Percentiles rank a stretch among this genome's conserved stretches.
Conservation (phyloP, 2,888 invertebrate species). For the Fragum sueziense region DNA sequence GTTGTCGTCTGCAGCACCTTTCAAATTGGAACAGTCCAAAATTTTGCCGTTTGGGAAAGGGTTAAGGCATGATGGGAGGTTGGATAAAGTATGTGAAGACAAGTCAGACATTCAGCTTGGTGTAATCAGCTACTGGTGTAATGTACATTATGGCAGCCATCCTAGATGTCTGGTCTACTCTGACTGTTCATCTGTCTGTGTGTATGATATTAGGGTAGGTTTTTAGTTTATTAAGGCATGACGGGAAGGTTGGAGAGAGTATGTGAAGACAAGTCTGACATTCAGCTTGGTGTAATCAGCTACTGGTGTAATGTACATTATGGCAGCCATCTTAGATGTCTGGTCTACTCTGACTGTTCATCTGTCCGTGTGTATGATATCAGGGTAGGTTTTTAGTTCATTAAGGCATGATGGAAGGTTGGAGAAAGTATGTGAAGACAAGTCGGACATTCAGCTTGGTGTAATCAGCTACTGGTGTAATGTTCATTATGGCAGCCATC, state of each 20-base stretch:
- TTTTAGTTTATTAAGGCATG: no score
- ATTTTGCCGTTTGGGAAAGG: no score
- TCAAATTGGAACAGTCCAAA: no score
- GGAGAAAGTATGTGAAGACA: not conserved
- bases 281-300: not conserved
- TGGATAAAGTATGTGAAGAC: no score
- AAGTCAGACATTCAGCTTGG: no score
- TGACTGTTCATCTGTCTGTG: slow-evolving; percentile 63
- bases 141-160: slow-evolving; percentile 69
- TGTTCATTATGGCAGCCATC: no score
- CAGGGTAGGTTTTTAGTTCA: slow-evolving; percentile 69
- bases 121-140: no score
- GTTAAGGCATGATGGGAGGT: no score
- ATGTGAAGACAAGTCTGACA: not conserved
- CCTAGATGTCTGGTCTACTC: slow-evolving; percentile 68
- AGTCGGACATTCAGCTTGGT: not conserved
- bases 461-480: slow-evolving; percentile 59
- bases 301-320: slow-evolving; percentile 67
- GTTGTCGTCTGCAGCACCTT: no score
- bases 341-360: slow-evolving; percentile 65
- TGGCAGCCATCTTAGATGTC: slow-evolving; percentile 70
- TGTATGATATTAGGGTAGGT: no score
- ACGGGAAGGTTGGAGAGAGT: not conserved
- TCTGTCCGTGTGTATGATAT: slow-evolving; percentile 68
- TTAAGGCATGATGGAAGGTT: no score